Evolutionary conservation across 1,140 invertebrate species (phyloP).

Genomic region (Drosophila teissieri): DNA sequence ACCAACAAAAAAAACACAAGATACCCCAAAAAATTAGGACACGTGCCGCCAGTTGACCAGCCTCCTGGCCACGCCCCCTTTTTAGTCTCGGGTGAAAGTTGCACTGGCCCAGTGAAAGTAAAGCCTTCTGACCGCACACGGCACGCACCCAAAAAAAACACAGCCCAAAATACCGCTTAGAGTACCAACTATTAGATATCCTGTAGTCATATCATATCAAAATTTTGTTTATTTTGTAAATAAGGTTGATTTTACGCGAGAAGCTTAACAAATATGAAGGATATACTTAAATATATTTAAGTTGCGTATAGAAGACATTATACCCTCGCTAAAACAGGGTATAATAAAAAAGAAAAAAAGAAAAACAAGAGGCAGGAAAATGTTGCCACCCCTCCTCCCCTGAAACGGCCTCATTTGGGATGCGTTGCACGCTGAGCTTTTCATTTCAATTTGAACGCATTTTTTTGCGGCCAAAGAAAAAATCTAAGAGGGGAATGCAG

Average conservation of each 20-base stretch:
- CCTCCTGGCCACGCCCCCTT: constrained; percentile 25
- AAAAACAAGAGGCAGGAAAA: constrained; percentile 5
- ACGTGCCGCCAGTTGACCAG: constrained; percentile 80
- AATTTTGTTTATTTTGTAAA: no score
- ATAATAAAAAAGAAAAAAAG: neutral
- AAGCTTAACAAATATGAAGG: no score
- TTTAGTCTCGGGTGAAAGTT: constrained; percentile 51
- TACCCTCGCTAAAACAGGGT: neutral
- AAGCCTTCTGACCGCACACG: constrained; percentile 64
- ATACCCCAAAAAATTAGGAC: constrained; percentile 70
- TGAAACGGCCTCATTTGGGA: constrained; percentile 67
- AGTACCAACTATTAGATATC: neutral
- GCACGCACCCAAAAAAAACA: constrained; percentile 50
- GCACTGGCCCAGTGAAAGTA: constrained; percentile 66
- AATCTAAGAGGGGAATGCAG: neutral
- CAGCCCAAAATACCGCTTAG: neutral
- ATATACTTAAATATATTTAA: no score
- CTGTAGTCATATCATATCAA: neutral
- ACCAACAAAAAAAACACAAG: constrained; percentile 10
- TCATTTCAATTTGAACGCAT: constrained; percentile 78
- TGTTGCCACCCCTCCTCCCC: neutral
- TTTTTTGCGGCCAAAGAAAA: constrained; percentile 48
- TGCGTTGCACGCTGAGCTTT: constrained; percentile 78
- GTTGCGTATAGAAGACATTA: neutral
- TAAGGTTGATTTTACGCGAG: no score